phyloP scores from a whole-genome alignment of 2,113 vertebrate species.

The Progne subis region DNA sequence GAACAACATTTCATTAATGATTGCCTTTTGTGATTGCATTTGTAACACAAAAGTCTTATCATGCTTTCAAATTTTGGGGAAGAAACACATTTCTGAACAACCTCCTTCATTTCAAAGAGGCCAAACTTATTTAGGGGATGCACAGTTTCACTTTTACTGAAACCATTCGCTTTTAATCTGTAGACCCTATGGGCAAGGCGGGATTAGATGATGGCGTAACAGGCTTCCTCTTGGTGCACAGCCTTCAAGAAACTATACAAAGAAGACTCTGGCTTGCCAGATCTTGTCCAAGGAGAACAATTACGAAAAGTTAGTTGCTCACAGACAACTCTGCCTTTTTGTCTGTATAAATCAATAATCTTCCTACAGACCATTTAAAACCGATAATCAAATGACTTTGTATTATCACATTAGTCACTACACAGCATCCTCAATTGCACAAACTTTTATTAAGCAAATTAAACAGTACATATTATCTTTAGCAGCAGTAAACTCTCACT shows the following conservation, averaged over 20 bases:
- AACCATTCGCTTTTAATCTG: neutral
- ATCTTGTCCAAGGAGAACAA: neutral
- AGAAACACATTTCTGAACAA: neutral
- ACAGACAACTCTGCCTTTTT: neutral
- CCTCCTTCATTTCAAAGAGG: neutral
- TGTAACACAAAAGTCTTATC: neutral
- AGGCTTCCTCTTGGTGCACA: neutral
- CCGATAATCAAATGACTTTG: neutral
- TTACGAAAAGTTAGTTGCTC: neutral
- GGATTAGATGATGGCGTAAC: neutral
- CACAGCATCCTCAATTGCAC: neutral
- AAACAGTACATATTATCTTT: neutral
- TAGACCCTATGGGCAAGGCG: accelerated
- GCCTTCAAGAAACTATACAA: neutral
- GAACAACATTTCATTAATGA: neutral
- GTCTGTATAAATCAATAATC: neutral
- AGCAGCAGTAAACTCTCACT: neutral
- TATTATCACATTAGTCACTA: neutral
- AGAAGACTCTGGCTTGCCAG: neutral
- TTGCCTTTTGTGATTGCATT: neutral
- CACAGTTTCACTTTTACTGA: neutral
- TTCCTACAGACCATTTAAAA: neutral
- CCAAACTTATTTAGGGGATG: neutral
- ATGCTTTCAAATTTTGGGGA: neutral
- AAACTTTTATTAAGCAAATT: neutral